A percentile compares a stretch with the other conserved stretches of the same genome.
phyloP scores from a whole-genome alignment of 2,797 vertebrate genomes.

The Amblyopsis hoosieri region DNA sequence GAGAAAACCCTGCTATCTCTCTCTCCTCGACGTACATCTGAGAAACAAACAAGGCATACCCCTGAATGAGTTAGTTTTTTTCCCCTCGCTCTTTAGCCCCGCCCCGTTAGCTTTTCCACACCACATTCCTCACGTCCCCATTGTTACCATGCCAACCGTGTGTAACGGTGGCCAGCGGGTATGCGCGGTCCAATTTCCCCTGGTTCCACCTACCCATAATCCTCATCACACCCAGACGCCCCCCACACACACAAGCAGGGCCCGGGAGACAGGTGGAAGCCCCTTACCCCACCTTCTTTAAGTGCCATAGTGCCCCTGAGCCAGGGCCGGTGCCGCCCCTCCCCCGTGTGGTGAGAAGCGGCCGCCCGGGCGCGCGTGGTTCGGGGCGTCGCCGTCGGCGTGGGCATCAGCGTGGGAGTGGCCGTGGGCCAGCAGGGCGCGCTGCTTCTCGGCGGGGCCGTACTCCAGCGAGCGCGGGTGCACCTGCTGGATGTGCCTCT shows the following conservation, averaged over 20 bases:
- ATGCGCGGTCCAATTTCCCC: too few species aligned
- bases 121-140: neutral
- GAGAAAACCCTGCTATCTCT: too few species aligned
- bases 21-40: too few species aligned
- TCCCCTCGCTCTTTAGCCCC: neutral
- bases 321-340: conserved; percentile 17
- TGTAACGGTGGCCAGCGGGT: too few species aligned
- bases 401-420: conserved; percentile 53
- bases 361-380: conserved; percentile 76
- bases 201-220: neutral
- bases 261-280: conserved; percentile 5
- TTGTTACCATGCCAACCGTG: neutral
- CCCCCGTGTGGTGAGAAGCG: conserved; percentile 69
- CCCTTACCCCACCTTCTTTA: conserved; percentile 43
- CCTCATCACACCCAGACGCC: neutral
- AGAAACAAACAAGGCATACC: neutral
- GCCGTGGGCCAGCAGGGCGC: conserved; percentile 82
- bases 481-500: conserved; percentile 88
- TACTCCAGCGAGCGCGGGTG: conserved; percentile 88
- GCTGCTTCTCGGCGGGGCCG: conserved; percentile 81
- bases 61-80: neutral
- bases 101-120: neutral
- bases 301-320: conserved; percentile 45
- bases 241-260: neutral
- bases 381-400: conserved; percentile 47